Evolutionary conservation across 2,797 vertebrate genomes (phyloP).

Genomic region (Florisuga fusca): DNA sequence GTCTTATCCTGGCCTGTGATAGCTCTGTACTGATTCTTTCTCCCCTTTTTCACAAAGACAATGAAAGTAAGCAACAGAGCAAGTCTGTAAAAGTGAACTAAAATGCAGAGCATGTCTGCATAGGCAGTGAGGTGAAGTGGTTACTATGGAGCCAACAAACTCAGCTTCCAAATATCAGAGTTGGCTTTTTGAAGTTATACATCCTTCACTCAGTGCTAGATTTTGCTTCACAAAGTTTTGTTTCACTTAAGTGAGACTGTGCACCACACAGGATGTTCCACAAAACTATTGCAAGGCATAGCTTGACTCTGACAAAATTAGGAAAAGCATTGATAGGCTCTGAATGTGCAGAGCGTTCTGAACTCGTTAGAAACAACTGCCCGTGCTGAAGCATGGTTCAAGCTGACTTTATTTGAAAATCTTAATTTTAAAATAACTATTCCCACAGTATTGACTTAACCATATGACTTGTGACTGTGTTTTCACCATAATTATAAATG

Average conservation of each 20-base stretch:
- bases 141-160: slow-evolving; percentile 85
- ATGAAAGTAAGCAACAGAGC: slow-evolving; percentile 56
- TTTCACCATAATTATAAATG: not conserved
- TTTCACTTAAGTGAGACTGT: not conserved
- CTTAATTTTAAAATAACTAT: not conserved
- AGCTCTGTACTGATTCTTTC: slow-evolving; percentile 24
- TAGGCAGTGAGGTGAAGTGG: slow-evolving; percentile 76
- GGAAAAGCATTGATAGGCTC: not conserved
- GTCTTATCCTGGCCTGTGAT: not conserved
- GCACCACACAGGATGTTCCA: not conserved
- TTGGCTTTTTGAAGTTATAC: slow-evolving; percentile 70
- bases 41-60: slow-evolving; percentile 20
- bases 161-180: slow-evolving; percentile 74
- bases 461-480: not conserved
- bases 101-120: slow-evolving; percentile 80
- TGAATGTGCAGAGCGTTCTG: not conserved
- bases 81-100: slow-evolving; percentile 70
- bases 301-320: not conserved
- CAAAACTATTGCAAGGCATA: not conserved
- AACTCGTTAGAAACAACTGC: not conserved
- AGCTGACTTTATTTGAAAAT: not conserved
- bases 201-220: not conserved
- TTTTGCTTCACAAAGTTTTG: slow-evolving; percentile 14
- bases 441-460: not conserved
- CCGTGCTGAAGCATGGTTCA: not conserved